phyloP scores from a whole-genome alignment of 2,797 vertebrate genomes.

The Tokudaia muenninki region DNA sequence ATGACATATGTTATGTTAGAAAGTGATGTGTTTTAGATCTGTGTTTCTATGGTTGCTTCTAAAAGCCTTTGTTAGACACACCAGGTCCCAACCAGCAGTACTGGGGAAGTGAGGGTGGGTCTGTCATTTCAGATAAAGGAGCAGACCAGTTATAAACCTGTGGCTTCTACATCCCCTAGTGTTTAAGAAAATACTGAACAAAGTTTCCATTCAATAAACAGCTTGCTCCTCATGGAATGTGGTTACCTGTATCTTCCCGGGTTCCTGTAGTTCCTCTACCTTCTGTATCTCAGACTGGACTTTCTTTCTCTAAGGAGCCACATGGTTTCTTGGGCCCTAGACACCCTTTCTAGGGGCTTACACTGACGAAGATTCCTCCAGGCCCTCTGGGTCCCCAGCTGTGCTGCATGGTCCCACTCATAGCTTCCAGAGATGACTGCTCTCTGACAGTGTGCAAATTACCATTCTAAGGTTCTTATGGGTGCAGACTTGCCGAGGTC shows the following conservation, averaged over 20 bases:
- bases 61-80: slow-evolving; percentile 54
- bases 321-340: accelerated
- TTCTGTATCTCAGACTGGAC: not conserved
- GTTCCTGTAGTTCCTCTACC: not conserved
- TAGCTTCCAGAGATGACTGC: not conserved
- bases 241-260: not conserved
- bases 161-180: not conserved
- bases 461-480: not conserved
- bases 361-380: not conserved
- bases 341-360: not conserved
- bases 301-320: slow-evolving; percentile 9
- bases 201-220: not conserved
- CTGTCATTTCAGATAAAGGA: not conserved
- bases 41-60: not conserved
- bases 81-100: not conserved
- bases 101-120: not conserved
- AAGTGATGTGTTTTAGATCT: slow-evolving; percentile 1
- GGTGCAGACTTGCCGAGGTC: not conserved
- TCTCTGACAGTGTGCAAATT: not conserved
- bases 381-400: not conserved
- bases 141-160: not conserved
- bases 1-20: slow-evolving; percentile 39
- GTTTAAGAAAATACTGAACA: not conserved
- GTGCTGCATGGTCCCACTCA: not conserved
- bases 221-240: not conserved